Percentiles rank a stretch among this genome's conserved stretches.
Conservation (phyloP, 2,888 invertebrate species). For the Phaonia tiefii region DNA sequence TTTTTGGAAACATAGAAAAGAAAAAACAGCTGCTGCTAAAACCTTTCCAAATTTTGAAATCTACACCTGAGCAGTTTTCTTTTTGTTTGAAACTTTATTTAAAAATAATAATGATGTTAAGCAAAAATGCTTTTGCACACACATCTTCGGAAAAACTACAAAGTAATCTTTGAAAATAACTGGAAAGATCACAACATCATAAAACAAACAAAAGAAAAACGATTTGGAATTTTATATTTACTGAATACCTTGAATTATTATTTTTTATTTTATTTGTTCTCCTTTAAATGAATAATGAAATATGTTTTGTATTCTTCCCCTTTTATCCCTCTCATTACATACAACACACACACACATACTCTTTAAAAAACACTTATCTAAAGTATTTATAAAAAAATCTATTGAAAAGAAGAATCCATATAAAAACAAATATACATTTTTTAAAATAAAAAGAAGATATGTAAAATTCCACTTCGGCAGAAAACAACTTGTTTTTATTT, state of each 20-base stretch:
- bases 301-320: slow-evolving; percentile 28
- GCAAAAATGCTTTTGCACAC: slow-evolving; percentile 11
- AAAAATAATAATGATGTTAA: slow-evolving; percentile 17
- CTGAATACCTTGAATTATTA: slow-evolving; percentile 37
- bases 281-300: slow-evolving; percentile 24
- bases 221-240: slow-evolving; percentile 47
- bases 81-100: slow-evolving; percentile 6
- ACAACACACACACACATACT: slow-evolving; percentile 30
- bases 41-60: slow-evolving; percentile 30
- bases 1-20: slow-evolving; percentile 44
- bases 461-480: slow-evolving; percentile 67
- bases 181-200: background rate
- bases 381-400: slow-evolving; percentile 58
- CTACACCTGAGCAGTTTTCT: slow-evolving; percentile 30
- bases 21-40: slow-evolving; percentile 18
- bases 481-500: slow-evolving; percentile 47
- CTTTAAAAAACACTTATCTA: slow-evolving; percentile 45
- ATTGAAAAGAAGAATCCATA: slow-evolving; percentile 50
- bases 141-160: background rate
- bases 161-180: background rate
- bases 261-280: slow-evolving; percentile 25
- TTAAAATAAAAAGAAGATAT: slow-evolving; percentile 57
- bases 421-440: slow-evolving; percentile 55
- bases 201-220: slow-evolving; percentile 19
- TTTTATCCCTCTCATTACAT: slow-evolving; percentile 1